Evolutionary conservation across 1,140 invertebrate genomes (phyloP).

Genomic region (Paramacrobiotus metropolitanus): DNA sequence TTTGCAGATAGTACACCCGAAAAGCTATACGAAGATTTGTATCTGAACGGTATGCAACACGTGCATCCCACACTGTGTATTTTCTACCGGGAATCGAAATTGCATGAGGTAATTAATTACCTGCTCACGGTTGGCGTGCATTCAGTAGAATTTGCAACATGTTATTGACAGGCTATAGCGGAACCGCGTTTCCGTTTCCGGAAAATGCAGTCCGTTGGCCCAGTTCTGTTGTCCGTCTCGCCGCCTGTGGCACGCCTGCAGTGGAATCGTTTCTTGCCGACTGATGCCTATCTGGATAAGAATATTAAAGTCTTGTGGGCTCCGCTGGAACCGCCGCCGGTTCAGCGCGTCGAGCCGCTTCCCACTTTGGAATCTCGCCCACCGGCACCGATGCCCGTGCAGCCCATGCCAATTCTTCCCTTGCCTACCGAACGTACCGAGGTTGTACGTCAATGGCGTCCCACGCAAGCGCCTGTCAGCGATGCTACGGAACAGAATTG

Average conservation of each 20-base stretch:
- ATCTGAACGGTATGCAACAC: background rate
- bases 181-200: conserved; percentile 1
- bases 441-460: background rate
- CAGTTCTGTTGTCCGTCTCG: background rate
- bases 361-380: no score
- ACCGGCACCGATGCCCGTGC: no score
- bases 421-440: background rate
- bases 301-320: background rate
- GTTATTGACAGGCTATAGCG: background rate
- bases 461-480: background rate
- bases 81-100: background rate
- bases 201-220: background rate
- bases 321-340: conserved; percentile 2
- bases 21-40: background rate
- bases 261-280: conserved; percentile 1
- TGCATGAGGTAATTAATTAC: background rate
- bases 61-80: background rate
- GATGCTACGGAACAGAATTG: background rate
- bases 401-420: background rate
- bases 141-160: background rate
- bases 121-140: no score
- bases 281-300: background rate
- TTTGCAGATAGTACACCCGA: background rate
- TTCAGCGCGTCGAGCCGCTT: background rate
- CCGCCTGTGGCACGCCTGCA: background rate